Evolutionary conservation across 2,888 invertebrate species (phyloP).

Genomic region (Eueremaeus valkanovi): DNA sequence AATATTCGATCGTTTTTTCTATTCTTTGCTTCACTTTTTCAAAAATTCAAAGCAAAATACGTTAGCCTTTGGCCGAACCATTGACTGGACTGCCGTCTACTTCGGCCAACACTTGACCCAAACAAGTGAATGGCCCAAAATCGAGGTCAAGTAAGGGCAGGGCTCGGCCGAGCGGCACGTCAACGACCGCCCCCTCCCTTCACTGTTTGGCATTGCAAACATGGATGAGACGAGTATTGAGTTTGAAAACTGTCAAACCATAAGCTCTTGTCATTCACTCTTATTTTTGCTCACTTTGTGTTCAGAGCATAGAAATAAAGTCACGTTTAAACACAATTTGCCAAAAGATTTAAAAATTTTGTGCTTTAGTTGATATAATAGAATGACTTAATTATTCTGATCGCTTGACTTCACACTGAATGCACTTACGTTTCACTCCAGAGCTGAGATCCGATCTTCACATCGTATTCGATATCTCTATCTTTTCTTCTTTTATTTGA

Average conservation of each 20-base stretch:
- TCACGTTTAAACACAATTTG: not conserved
- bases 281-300: not conserved
- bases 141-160: not conserved
- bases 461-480: not conserved
- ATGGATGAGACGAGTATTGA: not conserved
- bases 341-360: not conserved
- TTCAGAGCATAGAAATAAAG: not conserved
- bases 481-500: not conserved
- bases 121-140: not conserved
- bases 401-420: not conserved
- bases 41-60: not conserved
- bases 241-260: not conserved
- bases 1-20: not conserved
- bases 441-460: not conserved
- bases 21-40: no score
- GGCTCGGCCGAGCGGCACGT: not conserved
- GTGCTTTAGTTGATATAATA: not conserved
- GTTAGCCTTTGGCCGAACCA: not conserved
- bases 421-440: not conserved
- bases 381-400: not conserved
- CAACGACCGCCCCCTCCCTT: not conserved
- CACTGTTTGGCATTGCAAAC: not conserved
- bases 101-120: not conserved
- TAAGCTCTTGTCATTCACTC: not conserved
- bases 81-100: not conserved